These are phyloP conservation scores for Chironomus striatipennis DNA, from an alignment of 1,140 invertebrate species.

Conservation along the genomic window DNA sequence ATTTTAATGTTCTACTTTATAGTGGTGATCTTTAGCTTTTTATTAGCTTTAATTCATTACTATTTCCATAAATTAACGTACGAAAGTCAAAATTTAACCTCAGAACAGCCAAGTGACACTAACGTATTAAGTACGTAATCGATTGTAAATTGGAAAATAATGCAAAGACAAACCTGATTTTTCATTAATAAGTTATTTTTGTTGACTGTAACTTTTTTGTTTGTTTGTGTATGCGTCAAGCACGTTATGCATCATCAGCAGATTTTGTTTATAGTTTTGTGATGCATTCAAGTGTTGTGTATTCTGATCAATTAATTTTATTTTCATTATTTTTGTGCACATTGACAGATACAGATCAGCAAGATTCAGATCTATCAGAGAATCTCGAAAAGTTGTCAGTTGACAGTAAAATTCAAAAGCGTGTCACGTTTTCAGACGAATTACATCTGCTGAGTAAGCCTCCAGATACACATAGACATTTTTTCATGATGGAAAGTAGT, in stretches of 20 bases:
- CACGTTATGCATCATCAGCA: neutral
- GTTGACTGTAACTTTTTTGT: neutral
- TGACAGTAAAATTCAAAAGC: neutral
- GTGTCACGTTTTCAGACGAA: conserved; percentile 15
- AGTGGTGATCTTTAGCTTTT: neutral
- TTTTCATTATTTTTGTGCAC: neutral
- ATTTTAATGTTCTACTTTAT: neutral
- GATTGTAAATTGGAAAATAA: neutral
- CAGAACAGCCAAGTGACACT: neutral
- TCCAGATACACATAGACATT: neutral
- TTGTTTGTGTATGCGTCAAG: neutral
- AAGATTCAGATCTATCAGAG: neutral
- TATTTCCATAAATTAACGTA: conserved; percentile 13
- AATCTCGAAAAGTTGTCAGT: neutral
- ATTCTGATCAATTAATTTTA: neutral
- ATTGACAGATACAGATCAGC: neutral
- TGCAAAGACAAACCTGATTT: neutral
- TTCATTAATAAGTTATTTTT: neutral
- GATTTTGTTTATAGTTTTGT: neutral
- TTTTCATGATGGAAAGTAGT: conserved; percentile 9
- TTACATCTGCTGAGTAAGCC: neutral
- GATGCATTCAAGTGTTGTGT: neutral
- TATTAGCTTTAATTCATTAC: neutral
- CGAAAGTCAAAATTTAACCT: neutral
- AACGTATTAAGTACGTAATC: neutral